Evolutionary conservation across 2,797 vertebrate genomes (phyloP).

Genomic region (Coregonus suidteri): DNA sequence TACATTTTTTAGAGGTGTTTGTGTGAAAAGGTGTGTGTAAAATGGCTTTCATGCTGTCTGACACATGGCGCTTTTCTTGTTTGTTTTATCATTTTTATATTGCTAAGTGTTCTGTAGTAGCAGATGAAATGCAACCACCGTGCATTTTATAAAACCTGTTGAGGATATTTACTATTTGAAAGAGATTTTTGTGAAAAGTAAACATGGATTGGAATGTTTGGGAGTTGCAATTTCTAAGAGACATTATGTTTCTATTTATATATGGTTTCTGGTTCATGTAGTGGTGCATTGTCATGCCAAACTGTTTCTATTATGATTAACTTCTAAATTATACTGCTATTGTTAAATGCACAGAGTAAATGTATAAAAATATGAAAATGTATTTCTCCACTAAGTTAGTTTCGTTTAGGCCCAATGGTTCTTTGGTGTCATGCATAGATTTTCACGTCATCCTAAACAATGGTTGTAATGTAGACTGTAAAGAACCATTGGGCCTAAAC

Average conservation of each 20-base stretch:
- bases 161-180: neutral
- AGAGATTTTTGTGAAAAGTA: neutral
- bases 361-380: neutral
- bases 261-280: constrained; percentile 65
- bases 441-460: neutral
- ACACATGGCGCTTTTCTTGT: constrained; percentile 24
- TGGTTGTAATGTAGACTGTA: neutral
- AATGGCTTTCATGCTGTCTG: constrained; percentile 36
- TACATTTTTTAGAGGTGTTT: constrained; percentile 50
- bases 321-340: constrained; percentile 61
- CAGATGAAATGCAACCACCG: neutral
- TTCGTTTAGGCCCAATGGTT: neutral
- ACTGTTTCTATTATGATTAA: constrained; percentile 55
- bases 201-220: constrained; percentile 54
- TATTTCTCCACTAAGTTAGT: neutral
- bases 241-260: constrained; percentile 50
- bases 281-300: constrained; percentile 53
- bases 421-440: neutral
- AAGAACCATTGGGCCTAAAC: too few species aligned
- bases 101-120: neutral
- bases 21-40: constrained; percentile 33
- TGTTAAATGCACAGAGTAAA: constrained; percentile 24
- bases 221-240: constrained; percentile 52
- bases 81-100: neutral
- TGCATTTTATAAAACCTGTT: neutral